Evolutionary conservation across 2,113 vertebrate species (phyloP).

Genomic region (Anhinga rufa): DNA sequence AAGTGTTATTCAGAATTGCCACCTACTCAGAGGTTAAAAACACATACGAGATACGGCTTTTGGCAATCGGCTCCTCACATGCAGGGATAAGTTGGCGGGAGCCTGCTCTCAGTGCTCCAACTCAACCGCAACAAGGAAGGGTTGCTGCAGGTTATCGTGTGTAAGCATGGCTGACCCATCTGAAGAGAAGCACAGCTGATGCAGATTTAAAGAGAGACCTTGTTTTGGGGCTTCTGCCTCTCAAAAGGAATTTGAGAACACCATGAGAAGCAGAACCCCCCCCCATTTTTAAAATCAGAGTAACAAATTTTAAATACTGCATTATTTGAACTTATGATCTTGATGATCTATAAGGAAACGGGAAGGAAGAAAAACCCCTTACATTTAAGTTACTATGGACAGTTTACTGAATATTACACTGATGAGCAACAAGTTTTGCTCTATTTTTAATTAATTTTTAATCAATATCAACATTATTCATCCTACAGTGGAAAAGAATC

Average conservation of each 20-base stretch:
- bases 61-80: not conserved
- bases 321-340: not conserved
- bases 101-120: not conserved
- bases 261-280: not conserved
- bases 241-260: not conserved
- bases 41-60: accelerated
- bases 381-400: not conserved
- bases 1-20: not conserved
- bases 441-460: not conserved
- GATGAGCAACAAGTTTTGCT: not conserved
- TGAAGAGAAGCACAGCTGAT: not conserved
- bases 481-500: not conserved
- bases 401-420: not conserved
- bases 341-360: not conserved
- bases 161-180: not conserved
- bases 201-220: not conserved
- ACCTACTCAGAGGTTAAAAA: not conserved
- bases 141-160: not conserved
- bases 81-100: not conserved
- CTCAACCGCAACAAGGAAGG: not conserved
- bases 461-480: not conserved
- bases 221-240: not conserved
- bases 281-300: not conserved
- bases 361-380: not conserved
- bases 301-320: not conserved